These are phyloP conservation scores for Pseudopipra pipra DNA, from an alignment of 2,113 vertebrate species.

Conservation along the genomic window DNA sequence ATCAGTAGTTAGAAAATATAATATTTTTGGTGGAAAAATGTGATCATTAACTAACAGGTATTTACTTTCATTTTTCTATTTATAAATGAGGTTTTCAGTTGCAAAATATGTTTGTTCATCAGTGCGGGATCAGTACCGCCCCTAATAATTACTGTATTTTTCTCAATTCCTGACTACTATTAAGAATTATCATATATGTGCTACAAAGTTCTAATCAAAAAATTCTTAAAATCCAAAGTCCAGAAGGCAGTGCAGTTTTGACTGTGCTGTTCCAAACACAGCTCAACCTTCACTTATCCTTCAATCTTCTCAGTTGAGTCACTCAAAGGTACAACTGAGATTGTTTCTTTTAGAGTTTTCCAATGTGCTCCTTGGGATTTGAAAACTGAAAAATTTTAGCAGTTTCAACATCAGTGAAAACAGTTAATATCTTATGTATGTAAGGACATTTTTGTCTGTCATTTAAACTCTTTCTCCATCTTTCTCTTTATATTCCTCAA, in stretches of 20 bases:
- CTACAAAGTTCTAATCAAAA: neutral
- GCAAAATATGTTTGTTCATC: neutral
- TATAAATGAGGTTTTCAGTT: neutral
- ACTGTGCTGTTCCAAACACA: neutral
- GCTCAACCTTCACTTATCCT: neutral
- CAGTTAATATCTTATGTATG: neutral
- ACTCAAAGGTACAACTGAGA: neutral
- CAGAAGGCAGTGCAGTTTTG: neutral
- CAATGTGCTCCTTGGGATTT: neutral
- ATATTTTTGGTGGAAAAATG: neutral
- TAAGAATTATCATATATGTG: neutral
- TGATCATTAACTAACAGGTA: neutral
- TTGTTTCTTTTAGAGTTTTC: neutral
- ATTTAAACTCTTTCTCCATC: neutral
- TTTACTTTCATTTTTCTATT: neutral
- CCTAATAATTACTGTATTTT: neutral
- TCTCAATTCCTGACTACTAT: neutral
- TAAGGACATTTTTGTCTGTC: neutral
- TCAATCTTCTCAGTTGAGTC: neutral
- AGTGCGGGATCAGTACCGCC: neutral
- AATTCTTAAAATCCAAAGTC: neutral
- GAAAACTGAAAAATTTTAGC: neutral
- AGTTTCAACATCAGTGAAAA: neutral
- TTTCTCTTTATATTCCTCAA: neutral
- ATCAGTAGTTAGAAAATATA: neutral